Evolutionary conservation across 2,888 invertebrate species (phyloP).

Genomic region (Lampropteryx suffumata): DNA sequence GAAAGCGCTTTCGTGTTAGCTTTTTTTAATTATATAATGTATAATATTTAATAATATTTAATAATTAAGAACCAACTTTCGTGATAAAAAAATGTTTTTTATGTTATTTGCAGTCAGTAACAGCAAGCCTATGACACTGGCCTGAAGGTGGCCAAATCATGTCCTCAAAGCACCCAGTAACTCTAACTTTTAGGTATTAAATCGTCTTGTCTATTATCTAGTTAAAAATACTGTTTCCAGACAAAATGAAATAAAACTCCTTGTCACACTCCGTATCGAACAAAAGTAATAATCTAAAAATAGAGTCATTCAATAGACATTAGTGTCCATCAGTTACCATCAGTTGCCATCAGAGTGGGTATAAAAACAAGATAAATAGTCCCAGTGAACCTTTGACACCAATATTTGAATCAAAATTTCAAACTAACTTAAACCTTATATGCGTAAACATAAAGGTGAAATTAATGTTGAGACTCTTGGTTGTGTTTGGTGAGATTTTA

Average conservation of each 20-base stretch:
- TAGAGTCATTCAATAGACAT: slow-evolving; percentile 45
- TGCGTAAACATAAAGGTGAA: slow-evolving; percentile 4
- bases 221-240: too few species aligned
- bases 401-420: slow-evolving; percentile 11
- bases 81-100: too few species aligned
- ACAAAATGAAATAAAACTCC: neutral
- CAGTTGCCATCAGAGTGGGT: slow-evolving; percentile 47
- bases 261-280: slow-evolving; percentile 19
- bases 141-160: too few species aligned
- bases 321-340: slow-evolving; percentile 54
- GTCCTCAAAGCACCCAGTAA: too few species aligned
- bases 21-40: too few species aligned
- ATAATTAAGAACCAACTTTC: too few species aligned
- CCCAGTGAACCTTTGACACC: slow-evolving; percentile 25
- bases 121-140: too few species aligned
- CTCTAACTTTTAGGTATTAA: too few species aligned
- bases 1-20: too few species aligned
- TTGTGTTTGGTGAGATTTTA: slow-evolving; percentile 28
- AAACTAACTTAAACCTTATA: slow-evolving; percentile 11
- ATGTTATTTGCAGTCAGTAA: too few species aligned
- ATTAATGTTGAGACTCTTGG: slow-evolving; percentile 2
- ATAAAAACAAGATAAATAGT: slow-evolving; percentile 49
- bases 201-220: too few species aligned
- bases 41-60: too few species aligned
- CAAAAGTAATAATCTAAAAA: slow-evolving; percentile 40